Base-by-base conservation (phyloP, 2,888 invertebrate genomes). In the Gortyna flavago region DNA sequence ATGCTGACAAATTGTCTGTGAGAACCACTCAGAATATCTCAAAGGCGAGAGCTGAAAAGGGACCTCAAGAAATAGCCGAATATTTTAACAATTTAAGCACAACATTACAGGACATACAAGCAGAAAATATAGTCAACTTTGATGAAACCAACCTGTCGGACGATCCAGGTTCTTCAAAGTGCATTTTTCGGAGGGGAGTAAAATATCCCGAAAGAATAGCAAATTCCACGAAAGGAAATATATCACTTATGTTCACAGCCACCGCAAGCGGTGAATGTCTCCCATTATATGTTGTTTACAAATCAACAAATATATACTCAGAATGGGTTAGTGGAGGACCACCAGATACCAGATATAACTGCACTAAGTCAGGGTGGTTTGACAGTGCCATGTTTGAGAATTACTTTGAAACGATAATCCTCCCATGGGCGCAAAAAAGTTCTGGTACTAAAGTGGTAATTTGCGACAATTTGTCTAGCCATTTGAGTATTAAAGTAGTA, bases 101-200 rank as follows among this genome's bases (percentile, higher is more conserved):
- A 59, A 70, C 41, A 59, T 70, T 70, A 29, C 29, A 59, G 21
- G 41, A 81, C 44, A 68, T 78, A 29, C 72, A 72, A 35, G 38
- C 80, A 25, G 44, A 44, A 51, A 77, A 81, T 51, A 78, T 81
- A 48, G 67, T 7, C 7, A 88, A 86, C 59, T 77, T 77, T 16
- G 86, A 86, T 35, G 85, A 85, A 38, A 86, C 87, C 8, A 85
- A 85, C 48, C 62, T 88, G 0, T 76, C 75, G 2, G 87, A 88
- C 54, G 72, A 80, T n/a, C 73, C 76, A 2, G 72, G 76, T 13
- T 61, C 65, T 29, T 65, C 51, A 0, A 80, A 80, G 44, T 73
- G 69, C 35, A 73, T 73, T 2, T 76, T 73, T 70, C 61, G 69
- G 21, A 35, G 87, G 0, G 85, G 85, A 2, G 67, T 84, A 0